phyloP scores from a whole-genome alignment of 2,113 vertebrate genomes.

The Cariama cristata region DNA sequence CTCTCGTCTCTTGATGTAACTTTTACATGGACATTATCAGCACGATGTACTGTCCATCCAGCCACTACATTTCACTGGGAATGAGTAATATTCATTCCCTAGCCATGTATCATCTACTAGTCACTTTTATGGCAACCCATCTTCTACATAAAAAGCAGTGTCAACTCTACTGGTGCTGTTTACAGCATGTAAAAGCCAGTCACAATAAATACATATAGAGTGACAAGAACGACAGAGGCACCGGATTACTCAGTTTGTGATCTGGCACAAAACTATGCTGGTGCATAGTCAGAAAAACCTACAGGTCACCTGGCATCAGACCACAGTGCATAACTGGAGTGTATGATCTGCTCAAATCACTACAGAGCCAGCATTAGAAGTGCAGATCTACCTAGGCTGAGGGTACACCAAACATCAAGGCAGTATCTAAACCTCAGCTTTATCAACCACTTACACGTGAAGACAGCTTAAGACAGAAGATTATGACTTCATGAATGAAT shows the following conservation, averaged over 20 bases:
- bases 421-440: background rate
- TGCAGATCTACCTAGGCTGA: background rate
- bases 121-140: background rate
- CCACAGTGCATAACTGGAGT: background rate
- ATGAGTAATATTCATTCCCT: background rate
- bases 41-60: background rate
- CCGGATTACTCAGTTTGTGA: background rate
- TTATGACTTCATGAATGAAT: background rate
- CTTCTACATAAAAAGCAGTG: background rate
- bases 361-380: background rate
- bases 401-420: background rate
- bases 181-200: background rate
- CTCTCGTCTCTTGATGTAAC: background rate
- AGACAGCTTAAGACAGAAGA: background rate
- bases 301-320: background rate
- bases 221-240: background rate
- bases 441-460: background rate
- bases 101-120: background rate
- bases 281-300: background rate
- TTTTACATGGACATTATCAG: background rate
- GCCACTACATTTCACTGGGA: background rate
- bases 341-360: background rate
- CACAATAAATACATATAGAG: background rate
- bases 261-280: background rate
- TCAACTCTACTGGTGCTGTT: background rate